Conservation (phyloP, 2,888 invertebrate genomes). For the Bombylius major region DNA sequence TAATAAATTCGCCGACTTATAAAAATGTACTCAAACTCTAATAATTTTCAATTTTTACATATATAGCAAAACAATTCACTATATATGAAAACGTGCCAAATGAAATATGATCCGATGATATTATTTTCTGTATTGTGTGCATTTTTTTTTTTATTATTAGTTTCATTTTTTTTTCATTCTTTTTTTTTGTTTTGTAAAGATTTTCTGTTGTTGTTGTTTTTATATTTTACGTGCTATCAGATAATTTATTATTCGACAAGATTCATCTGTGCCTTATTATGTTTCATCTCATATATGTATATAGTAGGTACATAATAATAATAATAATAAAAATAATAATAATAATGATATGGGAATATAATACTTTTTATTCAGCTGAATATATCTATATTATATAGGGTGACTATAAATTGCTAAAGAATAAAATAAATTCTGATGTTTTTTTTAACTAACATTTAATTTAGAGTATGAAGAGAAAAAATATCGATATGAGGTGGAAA, state of each 20-base stretch:
- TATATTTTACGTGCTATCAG: conserved; percentile 12
- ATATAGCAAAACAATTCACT: neutral
- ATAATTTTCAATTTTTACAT: no score
- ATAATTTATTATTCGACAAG: conserved; percentile 14
- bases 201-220: no score
- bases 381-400: no score
- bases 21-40: no score
- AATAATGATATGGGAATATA: conserved; percentile 6
- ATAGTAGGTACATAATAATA: no score
- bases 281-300: neutral
- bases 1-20: no score
- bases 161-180: no score
- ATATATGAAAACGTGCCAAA: neutral
- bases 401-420: no score
- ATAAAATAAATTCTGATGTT: no score
- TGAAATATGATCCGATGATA: conserved; percentile 15
- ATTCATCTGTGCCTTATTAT: conserved; percentile 11
- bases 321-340: neutral
- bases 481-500: no score
- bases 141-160: neutral
- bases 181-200: neutral
- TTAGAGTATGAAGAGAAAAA: no score
- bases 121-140: neutral
- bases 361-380: neutral
- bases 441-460: no score